Evolutionary conservation across 2,113 vertebrate species (phyloP).

Genomic region (Epinephelus lanceolatus): DNA sequence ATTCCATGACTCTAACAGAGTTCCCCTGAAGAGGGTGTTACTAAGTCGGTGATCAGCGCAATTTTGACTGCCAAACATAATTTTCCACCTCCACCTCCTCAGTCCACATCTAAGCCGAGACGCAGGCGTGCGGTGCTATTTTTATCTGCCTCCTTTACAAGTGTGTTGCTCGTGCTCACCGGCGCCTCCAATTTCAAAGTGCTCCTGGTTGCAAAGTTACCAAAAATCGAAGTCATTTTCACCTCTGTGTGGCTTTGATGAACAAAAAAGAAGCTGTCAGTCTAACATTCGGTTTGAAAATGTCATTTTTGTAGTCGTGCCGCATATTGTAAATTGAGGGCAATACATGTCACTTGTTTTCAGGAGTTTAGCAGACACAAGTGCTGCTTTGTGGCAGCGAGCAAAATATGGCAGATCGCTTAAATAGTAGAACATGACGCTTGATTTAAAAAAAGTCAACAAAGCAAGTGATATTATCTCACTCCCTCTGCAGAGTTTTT

Average conservation of each 20-base stretch:
- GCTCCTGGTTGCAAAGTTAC: background rate
- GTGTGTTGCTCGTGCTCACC: background rate
- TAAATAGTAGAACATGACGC: background rate
- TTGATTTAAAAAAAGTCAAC: conserved; percentile 16
- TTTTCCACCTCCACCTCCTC: conserved; percentile 31
- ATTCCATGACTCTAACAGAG: conserved; percentile 35
- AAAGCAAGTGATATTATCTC: conserved; percentile 8
- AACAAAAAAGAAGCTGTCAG: background rate
- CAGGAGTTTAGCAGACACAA: conserved; percentile 12
- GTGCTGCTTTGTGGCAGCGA: background rate
- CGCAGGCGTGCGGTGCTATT: conserved; percentile 15
- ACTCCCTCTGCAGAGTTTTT: background rate
- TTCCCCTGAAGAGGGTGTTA: conserved; percentile 22
- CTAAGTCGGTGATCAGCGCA: conserved; percentile 36
- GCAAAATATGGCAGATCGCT: background rate
- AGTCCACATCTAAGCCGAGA: conserved; percentile 18
- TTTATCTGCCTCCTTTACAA: background rate
- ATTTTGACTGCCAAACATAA: conserved; percentile 31
- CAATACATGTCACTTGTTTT: conserved; percentile 13
- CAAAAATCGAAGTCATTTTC: conserved; percentile 8
- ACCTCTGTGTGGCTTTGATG: conserved; percentile 14
- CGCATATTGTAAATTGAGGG: background rate
- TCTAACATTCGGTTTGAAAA: conserved; percentile 6
- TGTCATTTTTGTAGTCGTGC: background rate
- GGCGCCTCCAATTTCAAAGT: background rate